A percentile compares a stretch with the other conserved stretches of the same genome.
Evolutionary conservation across 2,797 vertebrate species (phyloP).

Genomic region (Muscicapa comitata): DNA sequence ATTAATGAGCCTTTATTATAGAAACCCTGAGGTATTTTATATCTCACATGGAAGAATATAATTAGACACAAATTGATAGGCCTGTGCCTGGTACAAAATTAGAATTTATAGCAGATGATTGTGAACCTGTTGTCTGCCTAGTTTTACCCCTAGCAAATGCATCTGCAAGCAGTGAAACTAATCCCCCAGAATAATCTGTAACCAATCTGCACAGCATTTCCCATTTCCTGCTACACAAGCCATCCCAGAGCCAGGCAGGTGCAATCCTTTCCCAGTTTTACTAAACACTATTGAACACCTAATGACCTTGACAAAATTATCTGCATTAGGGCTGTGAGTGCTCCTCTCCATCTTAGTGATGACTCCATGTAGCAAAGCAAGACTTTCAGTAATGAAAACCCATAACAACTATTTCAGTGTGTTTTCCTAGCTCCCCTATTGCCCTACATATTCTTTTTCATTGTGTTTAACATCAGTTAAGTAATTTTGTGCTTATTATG

Average conservation of each 20-base stretch:
- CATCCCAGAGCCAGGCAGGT: constrained; percentile 61
- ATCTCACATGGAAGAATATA: constrained; percentile 72
- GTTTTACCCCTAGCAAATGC: constrained; percentile 54
- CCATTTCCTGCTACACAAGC: constrained; percentile 54
- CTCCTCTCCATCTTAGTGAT: constrained; percentile 27
- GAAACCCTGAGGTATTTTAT: constrained; percentile 74
- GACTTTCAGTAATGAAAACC: neutral
- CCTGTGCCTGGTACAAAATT: constrained; percentile 61
- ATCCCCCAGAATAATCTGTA: constrained; percentile 69
- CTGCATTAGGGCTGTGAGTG: constrained; percentile 42
- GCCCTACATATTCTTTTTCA: neutral
- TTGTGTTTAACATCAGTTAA: neutral
- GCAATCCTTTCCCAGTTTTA: constrained; percentile 45
- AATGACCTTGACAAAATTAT: constrained; percentile 71
- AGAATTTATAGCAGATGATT: constrained; percentile 68
- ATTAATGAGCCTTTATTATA: constrained; percentile 74
- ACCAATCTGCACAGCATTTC: constrained; percentile 48
- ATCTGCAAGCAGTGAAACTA: constrained; percentile 63
- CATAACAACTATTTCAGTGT: constrained; percentile 19
- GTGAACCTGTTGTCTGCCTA: constrained; percentile 56
- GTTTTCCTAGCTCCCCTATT: constrained; percentile 13
- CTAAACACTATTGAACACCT: constrained; percentile 66
- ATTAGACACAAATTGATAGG: constrained; percentile 76
- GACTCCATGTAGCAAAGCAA: constrained; percentile 26
- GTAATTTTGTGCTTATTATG: neutral